Base-by-base conservation (phyloP, 2,888 invertebrate genomes). In the Calliphora vomitoria region DNA sequence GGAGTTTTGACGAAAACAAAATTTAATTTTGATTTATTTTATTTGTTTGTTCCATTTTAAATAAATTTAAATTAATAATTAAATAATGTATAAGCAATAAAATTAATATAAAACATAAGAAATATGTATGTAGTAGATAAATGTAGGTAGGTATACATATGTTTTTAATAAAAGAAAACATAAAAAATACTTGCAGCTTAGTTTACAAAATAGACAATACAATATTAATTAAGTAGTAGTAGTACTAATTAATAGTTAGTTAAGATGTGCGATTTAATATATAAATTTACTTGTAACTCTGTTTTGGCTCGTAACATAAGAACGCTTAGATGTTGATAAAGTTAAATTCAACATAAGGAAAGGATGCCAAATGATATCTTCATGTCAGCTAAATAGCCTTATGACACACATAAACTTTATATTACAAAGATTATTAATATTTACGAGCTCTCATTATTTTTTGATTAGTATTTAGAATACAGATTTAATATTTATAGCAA, bases 131-230 rank as follows among this genome's bases (percentile, higher is more conserved):
- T 13, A 58, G 10, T 25, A 25, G 5, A 20, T 58, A 25, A 25
- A 58, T 58, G 11, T 50, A 50, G 0, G n/a, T 50, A 50, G 1
- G n/a, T 47, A n/a, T 64, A 44, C 31, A 68, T 79, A 44, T 18
- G 11, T 74, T 74, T 15, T 6, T 0, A 53, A 50, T 53, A 69
- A 69, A 79, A 41, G 20, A 68, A 79, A 47, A 58, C 20, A 58
- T 58, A 68, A 50, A 64, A 76, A 76, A 76, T 66, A 76, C 64
- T 76, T 76, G 41, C n/a, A 50, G 75, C 62, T 50, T 75, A 75
- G 35, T 35, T 50, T 64, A 53, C 41, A 55, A 41, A 62, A 68
- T 55, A 58, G 44, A 55, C 44, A 68, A 18, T n/a, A 68, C 35
- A 60, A 31, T 35, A 50, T 75, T 35, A 38, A n/a, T n/a, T n/a